A percentile compares a stretch with the other conserved stretches of the same genome.
These are phyloP conservation scores for Gulo gulo DNA, from an alignment of 2,113 vertebrate genomes.

Conservation along the genomic window DNA sequence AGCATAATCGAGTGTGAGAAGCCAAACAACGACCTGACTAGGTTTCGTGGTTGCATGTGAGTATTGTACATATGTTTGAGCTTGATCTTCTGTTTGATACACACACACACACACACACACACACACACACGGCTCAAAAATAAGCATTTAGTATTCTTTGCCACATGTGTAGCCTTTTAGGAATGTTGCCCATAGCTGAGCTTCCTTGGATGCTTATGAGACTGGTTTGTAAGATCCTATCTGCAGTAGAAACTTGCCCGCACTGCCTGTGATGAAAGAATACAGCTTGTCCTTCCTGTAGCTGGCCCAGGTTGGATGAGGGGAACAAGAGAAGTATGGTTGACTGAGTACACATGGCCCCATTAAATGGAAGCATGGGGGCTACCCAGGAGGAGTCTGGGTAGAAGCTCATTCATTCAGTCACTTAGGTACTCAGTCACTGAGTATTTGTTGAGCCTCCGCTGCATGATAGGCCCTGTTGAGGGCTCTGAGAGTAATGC, in stretches of 20 bases:
- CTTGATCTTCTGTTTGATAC: not conserved
- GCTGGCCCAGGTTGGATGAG: too few relatives aligned
- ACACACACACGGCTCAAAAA: not conserved
- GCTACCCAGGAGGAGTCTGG: not conserved
- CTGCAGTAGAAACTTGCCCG: not conserved
- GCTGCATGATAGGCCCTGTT: not conserved
- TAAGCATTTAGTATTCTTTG: not conserved
- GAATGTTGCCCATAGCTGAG: not conserved
- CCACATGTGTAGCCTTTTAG: fast-evolving
- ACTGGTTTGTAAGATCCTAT: not conserved
- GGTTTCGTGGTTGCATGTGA: constrained; percentile 97
- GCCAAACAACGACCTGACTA: constrained; percentile 96
- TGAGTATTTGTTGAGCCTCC: not conserved
- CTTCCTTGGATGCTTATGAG: not conserved
- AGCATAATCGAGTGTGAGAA: constrained; percentile 97
- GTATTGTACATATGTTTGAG: constrained; percentile 78
- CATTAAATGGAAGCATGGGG: not conserved
- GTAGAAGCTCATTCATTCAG: not conserved
- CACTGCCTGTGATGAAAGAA: fast-evolving
- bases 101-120: fast-evolving
- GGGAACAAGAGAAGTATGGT: too few relatives aligned
- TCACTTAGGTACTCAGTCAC: not conserved
- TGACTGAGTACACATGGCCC: fast-evolving
- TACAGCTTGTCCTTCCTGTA: not conserved
- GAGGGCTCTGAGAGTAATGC: not conserved